Percentiles rank a stretch among this genome's conserved stretches.
These are phyloP conservation scores for Sternarchorhynchus goeldii DNA, from an alignment of 2,797 vertebrate species.

Conservation along the genomic window DNA sequence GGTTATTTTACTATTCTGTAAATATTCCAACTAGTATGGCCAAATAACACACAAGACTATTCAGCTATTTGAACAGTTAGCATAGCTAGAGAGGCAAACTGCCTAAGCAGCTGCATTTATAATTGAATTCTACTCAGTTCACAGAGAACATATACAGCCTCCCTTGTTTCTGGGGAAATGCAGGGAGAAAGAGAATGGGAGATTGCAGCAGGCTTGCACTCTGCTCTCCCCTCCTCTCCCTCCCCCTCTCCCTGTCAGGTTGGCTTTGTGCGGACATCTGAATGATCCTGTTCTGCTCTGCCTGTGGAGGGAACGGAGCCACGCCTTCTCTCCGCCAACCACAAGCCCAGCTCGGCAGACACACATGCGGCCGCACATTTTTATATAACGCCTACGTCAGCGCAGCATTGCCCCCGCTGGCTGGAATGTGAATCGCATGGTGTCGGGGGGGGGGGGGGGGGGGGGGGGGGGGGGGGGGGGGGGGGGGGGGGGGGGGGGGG, in stretches of 20 bases:
- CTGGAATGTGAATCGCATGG: conserved; percentile 54
- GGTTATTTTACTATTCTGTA: conserved; percentile 23
- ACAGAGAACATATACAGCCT: conserved; percentile 51
- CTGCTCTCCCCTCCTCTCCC: conserved; percentile 12
- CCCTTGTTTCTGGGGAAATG: conserved; percentile 49
- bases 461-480: too few species aligned
- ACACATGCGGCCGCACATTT: conserved; percentile 49
- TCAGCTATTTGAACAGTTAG: conserved; percentile 29
- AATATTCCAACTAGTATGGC: conserved; percentile 51
- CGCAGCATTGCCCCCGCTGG: conserved; percentile 53
- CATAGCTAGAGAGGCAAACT: conserved; percentile 33
- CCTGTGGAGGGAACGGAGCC: conserved; percentile 51
- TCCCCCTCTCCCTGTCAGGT: conserved; percentile 45
- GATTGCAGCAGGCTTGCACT: conserved; percentile 43
- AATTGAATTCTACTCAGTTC: conserved; percentile 57
- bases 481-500: too few species aligned
- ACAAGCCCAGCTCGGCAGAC: conserved; percentile 48
- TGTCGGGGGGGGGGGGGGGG: too few species aligned
- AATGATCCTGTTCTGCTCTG: conserved; percentile 58
- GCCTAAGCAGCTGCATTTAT: conserved; percentile 52
- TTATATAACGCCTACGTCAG: conserved; percentile 52
- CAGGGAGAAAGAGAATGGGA: conserved; percentile 9
- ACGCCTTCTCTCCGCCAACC: conserved; percentile 54
- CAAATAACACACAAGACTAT: conserved; percentile 9
- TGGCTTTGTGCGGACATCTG: conserved; percentile 60